Evolutionary conservation across 2,888 invertebrate genomes (phyloP).

Genomic region (Clistopyga incitator): DNA sequence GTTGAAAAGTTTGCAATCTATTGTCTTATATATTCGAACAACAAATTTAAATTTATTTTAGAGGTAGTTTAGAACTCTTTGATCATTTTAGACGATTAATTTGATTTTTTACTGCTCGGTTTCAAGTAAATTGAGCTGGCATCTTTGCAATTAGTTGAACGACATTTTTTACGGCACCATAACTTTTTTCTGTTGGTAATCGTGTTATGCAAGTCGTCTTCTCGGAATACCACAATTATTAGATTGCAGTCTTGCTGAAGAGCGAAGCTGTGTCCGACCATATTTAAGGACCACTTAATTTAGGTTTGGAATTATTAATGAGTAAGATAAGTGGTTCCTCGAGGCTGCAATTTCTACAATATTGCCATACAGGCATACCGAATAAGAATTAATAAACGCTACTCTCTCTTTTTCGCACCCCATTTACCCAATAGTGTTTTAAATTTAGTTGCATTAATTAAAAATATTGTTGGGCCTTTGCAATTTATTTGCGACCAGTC

Average conservation of each 20-base stretch:
- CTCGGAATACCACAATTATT: not conserved
- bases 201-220: not conserved
- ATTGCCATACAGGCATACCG: not conserved
- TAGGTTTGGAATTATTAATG: no score
- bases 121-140: not conserved
- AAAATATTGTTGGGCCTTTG: constrained; percentile 1
- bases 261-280: not conserved
- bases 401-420: constrained; percentile 53
- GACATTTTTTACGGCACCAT: not conserved
- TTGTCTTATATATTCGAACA: no score
- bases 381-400: not conserved
- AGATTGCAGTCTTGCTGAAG: not conserved
- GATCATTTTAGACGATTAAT: not conserved
- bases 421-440: not conserved
- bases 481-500: constrained; percentile 16
- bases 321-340: no score
- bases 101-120: not conserved
- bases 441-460: not conserved
- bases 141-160: not conserved
- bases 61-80: not conserved
- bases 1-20: no score
- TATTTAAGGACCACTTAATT: no score
- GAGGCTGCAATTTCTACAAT: constrained; percentile 22
- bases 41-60: not conserved
- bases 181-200: not conserved